A percentile compares a stretch with the other conserved stretches of the same genome.
Conservation (phyloP, 2,113 vertebrate species). For the Hippotragus niger region DNA sequence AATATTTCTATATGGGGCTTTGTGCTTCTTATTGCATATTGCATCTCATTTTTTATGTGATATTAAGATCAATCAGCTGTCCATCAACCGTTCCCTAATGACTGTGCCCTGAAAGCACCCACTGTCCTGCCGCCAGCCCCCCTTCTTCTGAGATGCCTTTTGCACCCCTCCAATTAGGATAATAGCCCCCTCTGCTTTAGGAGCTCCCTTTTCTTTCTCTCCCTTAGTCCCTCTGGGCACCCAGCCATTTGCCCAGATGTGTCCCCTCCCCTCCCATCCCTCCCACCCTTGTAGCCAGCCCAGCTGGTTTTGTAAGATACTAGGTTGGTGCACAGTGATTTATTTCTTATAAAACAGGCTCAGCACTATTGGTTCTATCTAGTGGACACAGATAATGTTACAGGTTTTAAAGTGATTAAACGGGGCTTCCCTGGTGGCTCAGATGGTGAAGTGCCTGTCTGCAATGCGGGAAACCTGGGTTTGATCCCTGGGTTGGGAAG, state of each 20-base stretch:
- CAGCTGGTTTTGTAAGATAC: conserved; percentile 95
- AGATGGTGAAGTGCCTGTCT: too few relatives aligned
- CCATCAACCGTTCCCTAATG: neutral
- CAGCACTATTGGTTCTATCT: neutral
- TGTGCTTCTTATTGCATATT: neutral
- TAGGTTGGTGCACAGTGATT: neutral
- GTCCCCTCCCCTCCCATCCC: neutral
- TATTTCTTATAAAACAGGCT: neutral
- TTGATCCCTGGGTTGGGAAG: too few relatives aligned
- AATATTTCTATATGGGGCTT: neutral
- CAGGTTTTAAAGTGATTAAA: neutral
- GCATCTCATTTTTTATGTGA: neutral
- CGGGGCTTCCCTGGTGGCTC: too few relatives aligned
- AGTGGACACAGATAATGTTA: neutral
- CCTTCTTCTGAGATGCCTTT: conserved; percentile 65
- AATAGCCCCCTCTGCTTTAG: conserved; percentile 57
- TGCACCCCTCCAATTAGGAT: conserved; percentile 68
- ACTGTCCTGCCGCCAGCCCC: neutral
- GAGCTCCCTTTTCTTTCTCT: conserved; percentile 25
- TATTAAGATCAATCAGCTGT: neutral
- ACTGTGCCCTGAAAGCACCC: neutral
- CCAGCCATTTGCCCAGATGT: neutral
- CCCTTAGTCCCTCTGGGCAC: neutral
- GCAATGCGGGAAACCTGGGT: too few relatives aligned
- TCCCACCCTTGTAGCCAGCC: conserved; percentile 22